phyloP scores from a whole-genome alignment of 2,113 vertebrate species.

The Daphoenositta chrysoptera region DNA sequence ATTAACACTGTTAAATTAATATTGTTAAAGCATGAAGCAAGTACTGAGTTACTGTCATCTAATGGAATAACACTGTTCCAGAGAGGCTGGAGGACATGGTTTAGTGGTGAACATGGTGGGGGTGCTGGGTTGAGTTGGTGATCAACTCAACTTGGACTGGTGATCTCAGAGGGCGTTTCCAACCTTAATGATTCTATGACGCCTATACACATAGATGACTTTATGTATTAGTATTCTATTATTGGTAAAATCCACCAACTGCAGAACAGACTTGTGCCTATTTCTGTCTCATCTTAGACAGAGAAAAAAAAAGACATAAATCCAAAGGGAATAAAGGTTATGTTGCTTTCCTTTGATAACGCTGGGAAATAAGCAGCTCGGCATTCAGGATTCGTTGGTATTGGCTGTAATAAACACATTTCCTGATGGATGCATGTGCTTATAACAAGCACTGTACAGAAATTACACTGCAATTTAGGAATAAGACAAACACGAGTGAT shows the following conservation, averaged over 20 bases:
- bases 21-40: not conserved
- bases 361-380: not conserved
- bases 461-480: slow-evolving; percentile 5
- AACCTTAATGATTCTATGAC: not conserved
- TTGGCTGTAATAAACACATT: not conserved
- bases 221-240: not conserved
- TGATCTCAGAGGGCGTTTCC: not conserved
- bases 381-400: not conserved
- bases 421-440: not conserved
- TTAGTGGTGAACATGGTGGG: not conserved
- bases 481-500: not conserved
- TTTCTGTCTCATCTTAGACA: not conserved
- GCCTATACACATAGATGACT: not conserved
- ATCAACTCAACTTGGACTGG: no score
- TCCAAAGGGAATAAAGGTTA: not conserved
- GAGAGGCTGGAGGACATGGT: not conserved
- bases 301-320: not conserved
- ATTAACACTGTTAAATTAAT: not conserved
- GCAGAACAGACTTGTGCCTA: not conserved
- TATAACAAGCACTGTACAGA: not conserved
- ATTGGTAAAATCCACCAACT: not conserved
- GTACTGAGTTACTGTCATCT: not conserved
- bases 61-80: not conserved
- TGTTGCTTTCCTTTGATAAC: not conserved
- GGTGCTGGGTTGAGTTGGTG: not conserved